These are phyloP conservation scores for Atethmia centrago DNA, from an alignment of 2,888 invertebrate genomes.

Conservation along the genomic window DNA sequence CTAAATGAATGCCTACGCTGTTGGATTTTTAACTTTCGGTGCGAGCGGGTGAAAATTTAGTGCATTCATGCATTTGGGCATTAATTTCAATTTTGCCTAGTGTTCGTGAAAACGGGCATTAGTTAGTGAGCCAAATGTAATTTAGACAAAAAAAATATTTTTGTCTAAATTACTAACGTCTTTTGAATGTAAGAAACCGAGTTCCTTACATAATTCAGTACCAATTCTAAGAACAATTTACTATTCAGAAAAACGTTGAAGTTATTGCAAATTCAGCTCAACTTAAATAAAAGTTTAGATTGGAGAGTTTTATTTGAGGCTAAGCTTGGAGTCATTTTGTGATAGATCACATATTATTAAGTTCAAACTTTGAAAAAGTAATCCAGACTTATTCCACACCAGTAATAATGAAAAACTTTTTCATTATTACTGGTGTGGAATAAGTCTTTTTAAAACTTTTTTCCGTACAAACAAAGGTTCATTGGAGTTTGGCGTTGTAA, in stretches of 20 bases:
- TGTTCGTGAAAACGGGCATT: background rate
- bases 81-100: too few relatives aligned
- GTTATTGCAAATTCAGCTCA: constrained; percentile 22
- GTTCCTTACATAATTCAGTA: background rate
- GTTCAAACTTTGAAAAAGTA: constrained; percentile 19
- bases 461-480: constrained; percentile 30
- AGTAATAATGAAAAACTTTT: constrained; percentile 39
- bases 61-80: background rate
- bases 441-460: constrained; percentile 38
- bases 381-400: constrained; percentile 2
- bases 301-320: background rate
- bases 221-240: background rate
- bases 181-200: background rate
- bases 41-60: background rate
- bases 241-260: background rate
- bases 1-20: background rate
- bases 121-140: too few relatives aligned
- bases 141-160: too few relatives aligned
- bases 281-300: too few relatives aligned
- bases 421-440: too few relatives aligned
- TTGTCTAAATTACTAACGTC: background rate
- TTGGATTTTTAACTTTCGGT: background rate
- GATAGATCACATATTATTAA: constrained; percentile 19
- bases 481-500: constrained; percentile 38
- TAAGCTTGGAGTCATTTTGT: background rate